phyloP scores from a whole-genome alignment of 2,797 vertebrate species.

The Mycteria americana region DNA sequence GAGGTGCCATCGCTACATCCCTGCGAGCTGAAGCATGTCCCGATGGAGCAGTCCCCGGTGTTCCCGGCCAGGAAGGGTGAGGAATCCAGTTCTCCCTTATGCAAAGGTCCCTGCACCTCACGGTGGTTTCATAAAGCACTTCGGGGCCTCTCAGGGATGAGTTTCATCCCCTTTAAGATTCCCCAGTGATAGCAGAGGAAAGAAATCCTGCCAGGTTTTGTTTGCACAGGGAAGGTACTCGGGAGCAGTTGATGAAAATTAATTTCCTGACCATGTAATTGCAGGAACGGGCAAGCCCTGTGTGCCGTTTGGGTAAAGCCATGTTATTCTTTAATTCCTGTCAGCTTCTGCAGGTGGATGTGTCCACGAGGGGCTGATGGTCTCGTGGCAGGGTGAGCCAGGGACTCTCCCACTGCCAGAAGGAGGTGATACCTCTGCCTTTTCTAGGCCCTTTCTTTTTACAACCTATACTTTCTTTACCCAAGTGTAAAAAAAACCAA shows the following conservation, averaged over 20 bases:
- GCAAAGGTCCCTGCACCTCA: background rate
- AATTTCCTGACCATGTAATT: background rate
- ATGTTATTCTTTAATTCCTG: background rate
- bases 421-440: background rate
- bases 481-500: background rate
- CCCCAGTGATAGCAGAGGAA: background rate
- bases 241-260: background rate
- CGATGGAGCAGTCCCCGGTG: background rate
- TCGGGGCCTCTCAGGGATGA: background rate
- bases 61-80: fast-evolving
- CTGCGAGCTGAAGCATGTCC: fast-evolving
- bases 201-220: background rate
- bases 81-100: background rate
- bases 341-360: background rate
- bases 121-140: background rate
- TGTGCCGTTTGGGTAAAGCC: background rate
- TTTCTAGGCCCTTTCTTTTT: background rate
- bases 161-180: background rate
- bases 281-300: fast-evolving
- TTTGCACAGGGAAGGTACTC: background rate
- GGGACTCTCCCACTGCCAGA: background rate
- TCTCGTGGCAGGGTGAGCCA: background rate
- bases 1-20: background rate
- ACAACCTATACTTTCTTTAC: background rate
- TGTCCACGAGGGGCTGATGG: background rate